These are phyloP conservation scores for Oophaga sylvatica DNA, from an alignment of 2,797 vertebrate species.

Conservation along the genomic window DNA sequence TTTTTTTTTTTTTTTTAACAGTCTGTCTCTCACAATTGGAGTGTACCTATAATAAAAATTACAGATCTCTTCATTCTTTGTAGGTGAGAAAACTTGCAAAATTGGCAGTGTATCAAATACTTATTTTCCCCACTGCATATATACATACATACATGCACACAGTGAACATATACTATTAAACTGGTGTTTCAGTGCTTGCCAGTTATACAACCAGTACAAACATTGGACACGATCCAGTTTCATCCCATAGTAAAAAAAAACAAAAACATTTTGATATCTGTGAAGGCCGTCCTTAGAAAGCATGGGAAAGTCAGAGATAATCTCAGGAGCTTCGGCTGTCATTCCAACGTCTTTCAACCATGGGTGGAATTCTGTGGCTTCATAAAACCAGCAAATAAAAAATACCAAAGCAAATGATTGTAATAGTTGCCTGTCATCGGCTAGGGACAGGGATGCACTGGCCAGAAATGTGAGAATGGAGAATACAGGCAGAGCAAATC, in stretches of 20 bases:
- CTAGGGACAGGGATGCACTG: background rate
- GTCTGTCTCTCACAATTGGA: too few species aligned
- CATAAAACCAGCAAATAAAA: constrained; percentile 4
- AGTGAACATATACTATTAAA: too few species aligned
- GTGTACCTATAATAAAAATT: too few species aligned
- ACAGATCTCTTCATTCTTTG: too few species aligned
- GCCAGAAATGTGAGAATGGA: background rate
- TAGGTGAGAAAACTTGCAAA: too few species aligned
- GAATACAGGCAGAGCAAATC: constrained; percentile 29
- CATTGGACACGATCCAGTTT: background rate
- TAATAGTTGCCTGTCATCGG: background rate
- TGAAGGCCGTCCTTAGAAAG: background rate
- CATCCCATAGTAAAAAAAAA: background rate
- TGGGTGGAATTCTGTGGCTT: background rate
- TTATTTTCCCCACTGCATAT: too few species aligned
- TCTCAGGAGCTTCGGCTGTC: background rate
- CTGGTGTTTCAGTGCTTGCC: background rate
- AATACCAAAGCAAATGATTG: background rate
- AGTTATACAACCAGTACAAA: background rate
- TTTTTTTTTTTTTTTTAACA: too few species aligned
- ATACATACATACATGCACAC: too few species aligned
- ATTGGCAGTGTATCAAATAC: too few species aligned
- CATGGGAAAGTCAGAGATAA: background rate
- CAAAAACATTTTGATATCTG: background rate
- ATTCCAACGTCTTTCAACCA: background rate